Evolutionary conservation across 2,888 invertebrate species (phyloP).

Genomic region (Galerucella nymphaeae): DNA sequence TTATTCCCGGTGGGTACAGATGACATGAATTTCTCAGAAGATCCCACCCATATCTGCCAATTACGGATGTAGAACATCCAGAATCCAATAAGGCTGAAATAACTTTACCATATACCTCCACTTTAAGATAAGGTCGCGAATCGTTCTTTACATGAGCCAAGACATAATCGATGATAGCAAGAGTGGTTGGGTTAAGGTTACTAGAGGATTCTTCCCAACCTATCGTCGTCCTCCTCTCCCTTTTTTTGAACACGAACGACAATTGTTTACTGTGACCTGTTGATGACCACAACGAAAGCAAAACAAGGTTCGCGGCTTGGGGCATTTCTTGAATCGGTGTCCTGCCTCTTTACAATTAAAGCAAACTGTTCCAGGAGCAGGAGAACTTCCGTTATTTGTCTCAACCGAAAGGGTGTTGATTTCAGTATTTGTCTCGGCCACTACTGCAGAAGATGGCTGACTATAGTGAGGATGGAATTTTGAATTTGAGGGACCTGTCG

Average conservation of each 20-base stretch:
- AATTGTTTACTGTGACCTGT: background rate
- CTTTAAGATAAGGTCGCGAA: too few relatives aligned
- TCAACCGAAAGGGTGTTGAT: background rate
- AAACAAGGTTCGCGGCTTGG: background rate
- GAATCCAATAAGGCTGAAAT: too few relatives aligned
- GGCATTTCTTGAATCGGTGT: background rate
- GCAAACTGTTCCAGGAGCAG: background rate
- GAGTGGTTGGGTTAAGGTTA: too few relatives aligned
- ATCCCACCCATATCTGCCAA: too few relatives aligned
- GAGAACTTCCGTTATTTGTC: background rate
- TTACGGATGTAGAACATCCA: too few relatives aligned
- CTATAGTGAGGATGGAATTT: background rate
- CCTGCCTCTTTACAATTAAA: background rate
- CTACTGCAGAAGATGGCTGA: background rate
- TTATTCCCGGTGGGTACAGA: too few relatives aligned
- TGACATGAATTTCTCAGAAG: too few relatives aligned
- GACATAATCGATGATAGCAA: too few relatives aligned
- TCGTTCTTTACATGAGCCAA: too few relatives aligned
- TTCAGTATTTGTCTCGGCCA: background rate
- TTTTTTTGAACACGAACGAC: constrained; percentile 5
- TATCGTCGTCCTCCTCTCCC: background rate
- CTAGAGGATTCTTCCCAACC: background rate
- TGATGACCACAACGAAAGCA: constrained; percentile 7
- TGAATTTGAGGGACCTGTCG: background rate
- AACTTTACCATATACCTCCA: too few relatives aligned